Evolutionary conservation across 1,140 invertebrate genomes (phyloP), one percentile per base, ranked within the genome.

Genomic region (Episyrphus balteatus): DNA sequence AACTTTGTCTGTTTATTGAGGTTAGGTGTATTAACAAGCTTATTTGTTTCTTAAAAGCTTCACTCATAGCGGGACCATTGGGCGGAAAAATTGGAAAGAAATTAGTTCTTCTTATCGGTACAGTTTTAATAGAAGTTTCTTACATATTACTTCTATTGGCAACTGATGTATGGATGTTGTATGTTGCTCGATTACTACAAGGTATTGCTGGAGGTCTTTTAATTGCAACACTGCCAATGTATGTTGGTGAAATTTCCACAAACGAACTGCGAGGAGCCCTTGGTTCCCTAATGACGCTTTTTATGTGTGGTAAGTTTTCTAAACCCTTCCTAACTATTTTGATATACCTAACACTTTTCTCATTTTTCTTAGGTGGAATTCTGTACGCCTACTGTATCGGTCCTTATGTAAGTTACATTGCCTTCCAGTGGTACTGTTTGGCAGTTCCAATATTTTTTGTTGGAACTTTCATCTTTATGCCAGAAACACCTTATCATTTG

Each of bases 221-320:
- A 0, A 86, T 83, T 57, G 81, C 85, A 0, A 74, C 79, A n/a
- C 71, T 79, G 0, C 86, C 86, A 0, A 82, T 89, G 74, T 92
- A 90, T 61, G 76, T 85, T 45, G 84, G 84, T 17, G 87, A 90
- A 73, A 86, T 88, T 37, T 80, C 86, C 1, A 83, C 86, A 61
- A 62, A 78, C 68, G 62, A 77, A 51, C 53, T 81, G 1, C 70
- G 88, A 57, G 87, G 87, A 13, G 72, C 81, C 2, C 61, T 89
- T 1, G 86, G 84, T 8, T 83, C 86, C 0, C 81, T 85, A 51
- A 75, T 88, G 39, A 84, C 89, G 55, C 64, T 86, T 2, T 83
- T 83, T 55, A 50, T 50, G 26, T 37, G 40, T 34, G 11, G 43
- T 45, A 45, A 19, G 43, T 34, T 15, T 34, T 36, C 2, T 14